These are phyloP conservation scores for Cassiopea xamachana DNA, from an alignment of 30 jellyfish, hydroid and myxozoan species.

Conservation along the genomic window DNA sequence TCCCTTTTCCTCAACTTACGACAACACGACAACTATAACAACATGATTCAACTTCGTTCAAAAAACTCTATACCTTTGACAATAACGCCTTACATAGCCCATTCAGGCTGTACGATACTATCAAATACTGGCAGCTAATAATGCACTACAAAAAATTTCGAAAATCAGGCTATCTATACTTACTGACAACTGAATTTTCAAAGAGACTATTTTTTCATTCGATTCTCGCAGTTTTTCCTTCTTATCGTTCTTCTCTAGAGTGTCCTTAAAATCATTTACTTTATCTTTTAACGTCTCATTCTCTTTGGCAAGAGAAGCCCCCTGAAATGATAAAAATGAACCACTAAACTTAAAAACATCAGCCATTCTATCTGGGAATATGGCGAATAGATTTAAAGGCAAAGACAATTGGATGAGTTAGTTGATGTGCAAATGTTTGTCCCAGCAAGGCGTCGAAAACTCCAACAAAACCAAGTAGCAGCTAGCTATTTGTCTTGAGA, in stretches of 20 bases:
- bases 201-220: conserved; percentile 52
- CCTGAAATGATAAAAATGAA: neutral
- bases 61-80: too few species aligned
- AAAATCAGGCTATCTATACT: neutral
- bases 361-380: neutral
- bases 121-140: neutral
- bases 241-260: conserved; percentile 42
- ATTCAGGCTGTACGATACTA: too few species aligned
- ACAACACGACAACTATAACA: too few species aligned
- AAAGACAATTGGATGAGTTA: too few species aligned
- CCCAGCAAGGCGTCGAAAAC: too few species aligned
- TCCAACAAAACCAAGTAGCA: too few species aligned
- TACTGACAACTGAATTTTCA: conserved; percentile 59
- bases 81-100: too few species aligned
- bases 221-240: conserved; percentile 66
- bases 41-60: too few species aligned
- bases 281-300: conserved; percentile 21
- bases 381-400: too few species aligned
- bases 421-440: too few species aligned
- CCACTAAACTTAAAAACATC: neutral
- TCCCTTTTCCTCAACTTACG: too few species aligned
- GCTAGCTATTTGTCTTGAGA: too few species aligned
- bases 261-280: conserved; percentile 28
- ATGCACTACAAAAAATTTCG: neutral
- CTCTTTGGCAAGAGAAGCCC: conserved; percentile 3